Evolutionary conservation across 2,888 invertebrate species (phyloP).

Genomic region (Rhodophaea formosa): DNA sequence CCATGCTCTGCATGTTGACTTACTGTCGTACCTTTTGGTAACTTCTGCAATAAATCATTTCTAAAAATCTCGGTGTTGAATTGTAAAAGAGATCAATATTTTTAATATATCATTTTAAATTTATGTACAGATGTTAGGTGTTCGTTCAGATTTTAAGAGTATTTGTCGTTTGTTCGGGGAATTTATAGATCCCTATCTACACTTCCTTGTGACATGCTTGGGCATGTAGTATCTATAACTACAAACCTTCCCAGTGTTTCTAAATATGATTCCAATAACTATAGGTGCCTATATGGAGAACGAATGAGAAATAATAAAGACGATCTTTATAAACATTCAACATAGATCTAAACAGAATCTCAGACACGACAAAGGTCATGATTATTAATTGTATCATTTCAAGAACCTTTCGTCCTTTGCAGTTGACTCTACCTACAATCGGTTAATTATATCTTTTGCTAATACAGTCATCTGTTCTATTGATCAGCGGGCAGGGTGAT

Average conservation of each 20-base stretch:
- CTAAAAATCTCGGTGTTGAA: slow-evolving; percentile 26
- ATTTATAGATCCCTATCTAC: neutral
- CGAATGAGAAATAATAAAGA: slow-evolving; percentile 10
- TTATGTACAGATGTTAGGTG: slow-evolving; percentile 53
- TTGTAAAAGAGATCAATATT: slow-evolving; percentile 48
- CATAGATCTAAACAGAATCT: slow-evolving; percentile 15
- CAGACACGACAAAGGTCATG: slow-evolving; percentile 20
- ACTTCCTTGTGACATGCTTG: slow-evolving; percentile 2
- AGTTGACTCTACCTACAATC: slow-evolving; percentile 40
- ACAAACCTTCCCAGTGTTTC: slow-evolving; percentile 8
- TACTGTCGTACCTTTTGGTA: slow-evolving; percentile 16
- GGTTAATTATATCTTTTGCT: slow-evolving; percentile 28
- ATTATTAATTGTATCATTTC: slow-evolving; percentile 3
- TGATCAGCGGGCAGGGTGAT: slow-evolving; percentile 32
- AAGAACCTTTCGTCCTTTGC: slow-evolving; percentile 27
- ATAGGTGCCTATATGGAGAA: slow-evolving; percentile 13
- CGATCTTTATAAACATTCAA: slow-evolving; percentile 7
- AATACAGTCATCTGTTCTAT: slow-evolving; percentile 21
- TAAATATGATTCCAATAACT: slow-evolving; percentile 14
- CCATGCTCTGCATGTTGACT: slow-evolving; percentile 24
- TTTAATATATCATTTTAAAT: slow-evolving; percentile 56
- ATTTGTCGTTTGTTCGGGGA: slow-evolving; percentile 36
- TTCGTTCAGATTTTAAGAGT: slow-evolving; percentile 53
- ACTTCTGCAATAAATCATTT: slow-evolving; percentile 32
- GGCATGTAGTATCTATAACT: slow-evolving; percentile 7